Base-by-base conservation (phyloP, 92 coral and sea anemone genomes). In the Ricordea florida region DNA sequence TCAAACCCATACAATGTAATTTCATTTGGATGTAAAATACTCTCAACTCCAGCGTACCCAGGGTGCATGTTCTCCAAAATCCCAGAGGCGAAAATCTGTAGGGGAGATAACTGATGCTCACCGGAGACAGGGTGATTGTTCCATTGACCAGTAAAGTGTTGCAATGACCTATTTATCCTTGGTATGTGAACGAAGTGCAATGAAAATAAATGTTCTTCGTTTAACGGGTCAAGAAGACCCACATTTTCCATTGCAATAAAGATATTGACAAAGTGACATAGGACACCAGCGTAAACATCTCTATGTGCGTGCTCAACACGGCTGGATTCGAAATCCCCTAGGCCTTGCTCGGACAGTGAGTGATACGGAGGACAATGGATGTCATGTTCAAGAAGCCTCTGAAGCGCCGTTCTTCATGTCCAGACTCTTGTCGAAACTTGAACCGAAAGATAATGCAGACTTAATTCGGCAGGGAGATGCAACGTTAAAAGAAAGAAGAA, bases 391-490 rank as follows among this genome's bases (percentile, higher is more conserved):
- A 29, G 57, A 26, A 46, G 59, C 40, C 3, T 76, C 82, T 6
- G 65, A 76, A 64, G 82, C 77, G 7, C 82, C 80, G 65, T 76
- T 76, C 29, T 40, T 81, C n/a, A 81, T n/a, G n/a, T n/a, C n/a
- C n/a, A n/a, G n/a, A n/a, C n/a, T n/a, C n/a, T n/a, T n/a, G n/a
- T n/a, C n/a, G 23, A 80, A 80, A 34, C 78, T 79, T 17, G 70
- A 79, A 23, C 44, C 69, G 7, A 56, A 50, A 28, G 85, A 79
- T 27, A 67, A 67, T 34, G 58, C 44, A n/a, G 86, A 80, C 2
- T 80, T 57, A n/a, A n/a, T n/a, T n/a, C 69, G 86, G 86, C n/a
- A 62, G 81, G n/a, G 81, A 81, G 30, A 72, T 71, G 80, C 36
- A 57, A 17, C 36, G 80, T 30, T 57, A 57, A 57, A 11, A 58